Conservation (phyloP, 2,888 invertebrate species). For the Hirtodrosophila cameraria region DNA sequence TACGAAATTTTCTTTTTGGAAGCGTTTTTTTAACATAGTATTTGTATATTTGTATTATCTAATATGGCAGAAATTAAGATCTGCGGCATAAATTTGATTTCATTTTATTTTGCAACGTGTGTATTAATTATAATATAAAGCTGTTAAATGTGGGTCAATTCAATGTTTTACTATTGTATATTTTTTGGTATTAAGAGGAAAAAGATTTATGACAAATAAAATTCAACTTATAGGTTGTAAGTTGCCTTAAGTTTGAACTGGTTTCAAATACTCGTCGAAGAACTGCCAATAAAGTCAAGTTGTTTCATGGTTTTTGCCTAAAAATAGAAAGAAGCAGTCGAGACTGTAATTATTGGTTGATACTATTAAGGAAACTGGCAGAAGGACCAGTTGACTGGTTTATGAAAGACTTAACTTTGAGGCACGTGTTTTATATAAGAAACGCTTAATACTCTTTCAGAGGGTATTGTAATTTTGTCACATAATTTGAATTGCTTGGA, state of each 20-base stretch:
- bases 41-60: slow-evolving; percentile 22
- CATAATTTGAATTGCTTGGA: too few relatives aligned
- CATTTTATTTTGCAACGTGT: slow-evolving; percentile 15
- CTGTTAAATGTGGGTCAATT: slow-evolving; percentile 49
- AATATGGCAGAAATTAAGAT: slow-evolving; percentile 4
- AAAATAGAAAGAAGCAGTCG: slow-evolving; percentile 11
- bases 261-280: slow-evolving; percentile 1
- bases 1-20: slow-evolving; percentile 12
- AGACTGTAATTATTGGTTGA: neutral
- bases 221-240: neutral
- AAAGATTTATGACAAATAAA: too few relatives aligned
- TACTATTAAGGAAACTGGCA: slow-evolving; percentile 24
- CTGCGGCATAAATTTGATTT: neutral
- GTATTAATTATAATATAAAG: slow-evolving; percentile 11
- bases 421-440: too few relatives aligned
- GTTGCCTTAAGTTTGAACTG: slow-evolving; percentile 9
- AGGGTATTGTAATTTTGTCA: too few relatives aligned
- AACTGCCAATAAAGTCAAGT: slow-evolving; percentile 14
- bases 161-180: neutral
- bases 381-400: slow-evolving; percentile 22
- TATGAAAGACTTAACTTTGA: too few relatives aligned
- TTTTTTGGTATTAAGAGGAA: neutral
- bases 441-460: too few relatives aligned
- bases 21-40: slow-evolving; percentile 2
- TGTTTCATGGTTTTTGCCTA: slow-evolving; percentile 12